Percentiles rank a stretch among this genome's conserved stretches.
phyloP scores from a whole-genome alignment of 2,113 vertebrate genomes.

The Aptenodytes forsteri region DNA sequence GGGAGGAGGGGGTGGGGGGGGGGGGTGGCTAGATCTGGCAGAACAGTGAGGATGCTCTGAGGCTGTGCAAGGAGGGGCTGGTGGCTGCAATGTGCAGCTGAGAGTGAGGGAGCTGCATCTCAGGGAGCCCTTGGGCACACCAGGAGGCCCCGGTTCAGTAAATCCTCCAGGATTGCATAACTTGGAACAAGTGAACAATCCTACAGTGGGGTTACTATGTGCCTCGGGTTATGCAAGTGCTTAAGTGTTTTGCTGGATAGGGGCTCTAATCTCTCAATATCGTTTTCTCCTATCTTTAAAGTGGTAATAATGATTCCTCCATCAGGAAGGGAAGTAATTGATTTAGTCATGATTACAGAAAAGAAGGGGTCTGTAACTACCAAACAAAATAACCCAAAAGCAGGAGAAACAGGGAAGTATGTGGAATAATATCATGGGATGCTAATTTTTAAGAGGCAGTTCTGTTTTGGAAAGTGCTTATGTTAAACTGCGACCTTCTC shows the following conservation, averaged over 20 bases:
- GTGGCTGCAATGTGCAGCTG: neutral
- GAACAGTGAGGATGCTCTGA: accelerated
- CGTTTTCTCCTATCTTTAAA: neutral
- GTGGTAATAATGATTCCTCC: neutral
- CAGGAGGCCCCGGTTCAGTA: neutral
- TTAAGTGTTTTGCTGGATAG: neutral
- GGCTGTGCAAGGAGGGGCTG: neutral
- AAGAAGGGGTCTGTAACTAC: neutral
- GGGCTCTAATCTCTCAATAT: neutral
- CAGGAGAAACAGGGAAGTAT: neutral
- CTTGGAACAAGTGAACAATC: neutral
- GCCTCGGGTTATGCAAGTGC: neutral
- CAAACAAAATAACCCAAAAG: neutral
- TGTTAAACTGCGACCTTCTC: neutral
- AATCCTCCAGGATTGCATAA: neutral
- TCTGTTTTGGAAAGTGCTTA: neutral
- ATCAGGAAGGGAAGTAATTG: neutral
- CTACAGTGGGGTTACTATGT: neutral
- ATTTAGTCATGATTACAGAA: neutral
- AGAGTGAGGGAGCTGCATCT: accelerated
- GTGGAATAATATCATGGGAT: neutral
- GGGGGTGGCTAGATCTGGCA: neutral
- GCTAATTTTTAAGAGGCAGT: neutral
- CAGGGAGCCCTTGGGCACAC: neutral
- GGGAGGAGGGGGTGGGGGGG: too few species aligned